Percentiles rank a stretch among this genome's conserved stretches.
Evolutionary conservation across 1,140 invertebrate genomes (phyloP).

Genomic region (Diploscapter pachys): DNA sequence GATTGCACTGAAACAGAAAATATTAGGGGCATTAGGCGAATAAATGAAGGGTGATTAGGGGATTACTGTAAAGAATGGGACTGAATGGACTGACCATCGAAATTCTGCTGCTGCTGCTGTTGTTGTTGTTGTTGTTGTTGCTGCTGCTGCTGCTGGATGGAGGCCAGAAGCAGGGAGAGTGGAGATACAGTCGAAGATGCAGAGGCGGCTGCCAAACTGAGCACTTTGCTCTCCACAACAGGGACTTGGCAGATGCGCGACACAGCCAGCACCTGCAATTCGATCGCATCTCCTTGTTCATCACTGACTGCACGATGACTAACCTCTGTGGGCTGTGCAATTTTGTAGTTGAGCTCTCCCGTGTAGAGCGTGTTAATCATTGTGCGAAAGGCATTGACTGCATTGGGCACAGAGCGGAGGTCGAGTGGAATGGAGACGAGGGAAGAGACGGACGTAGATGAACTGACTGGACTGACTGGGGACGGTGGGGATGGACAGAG

Average conservation of each 20-base stretch:
- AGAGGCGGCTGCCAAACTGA: neutral
- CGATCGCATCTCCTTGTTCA: neutral
- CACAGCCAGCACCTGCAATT: conserved; percentile 41
- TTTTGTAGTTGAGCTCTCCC: conserved; percentile 28
- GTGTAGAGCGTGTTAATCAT: conserved; percentile 43
- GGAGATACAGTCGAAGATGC: neutral
- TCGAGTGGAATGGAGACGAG: conserved; percentile 18
- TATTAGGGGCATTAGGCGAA: neutral
- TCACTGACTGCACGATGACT: conserved; percentile 1
- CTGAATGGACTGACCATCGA: neutral
- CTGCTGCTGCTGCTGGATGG: neutral
- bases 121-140: no score
- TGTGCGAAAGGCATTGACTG: conserved; percentile 39
- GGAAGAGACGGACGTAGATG: conserved; percentile 17
- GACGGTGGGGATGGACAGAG: conserved; percentile 4
- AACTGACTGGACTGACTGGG: conserved; percentile 15
- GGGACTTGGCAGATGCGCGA: conserved; percentile 39
- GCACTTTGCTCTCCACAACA: conserved; percentile 28
- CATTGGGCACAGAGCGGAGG: conserved; percentile 37
- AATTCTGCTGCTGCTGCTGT: neutral
- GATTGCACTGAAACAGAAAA: conserved; percentile 15
- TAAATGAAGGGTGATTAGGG: conserved; percentile 4
- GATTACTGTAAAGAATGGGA: neutral
- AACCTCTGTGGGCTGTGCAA: conserved; percentile 14
- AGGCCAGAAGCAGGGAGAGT: conserved; percentile 6